Evolutionary conservation across 2,113 vertebrate genomes (phyloP), one percentile per base, ranked within the genome.

Genomic region (Gadus macrocephalus): DNA sequence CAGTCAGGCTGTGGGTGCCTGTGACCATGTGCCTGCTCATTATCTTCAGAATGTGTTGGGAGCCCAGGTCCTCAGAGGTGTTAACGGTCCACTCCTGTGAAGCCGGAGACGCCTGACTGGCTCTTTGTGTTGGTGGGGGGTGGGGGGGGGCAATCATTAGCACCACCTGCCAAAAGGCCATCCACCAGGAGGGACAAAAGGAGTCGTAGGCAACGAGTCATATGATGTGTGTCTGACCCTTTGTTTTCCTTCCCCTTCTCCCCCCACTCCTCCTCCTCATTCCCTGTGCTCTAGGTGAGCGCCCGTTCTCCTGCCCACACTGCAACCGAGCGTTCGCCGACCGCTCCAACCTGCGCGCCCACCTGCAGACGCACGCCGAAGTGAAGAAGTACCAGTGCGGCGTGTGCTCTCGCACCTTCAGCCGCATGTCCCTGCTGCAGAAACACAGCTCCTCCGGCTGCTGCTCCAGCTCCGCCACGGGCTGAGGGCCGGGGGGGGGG

Each of bases 351-450:
- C 94, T 98, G 82, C 91, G 96, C 0, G 96, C 96, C n/a, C 96
- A 98, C 74, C 93, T 98, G 84, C 96, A 98, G 93, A 98, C 96
- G 53, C 96, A 98, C 75, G 96, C 95, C 0, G 95, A 98, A 35
- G 94, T 98, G 77, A 98, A 98, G 92, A 98, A 97, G 89, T 98
- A 98, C 89, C 96, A 97, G 75, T 98, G 96, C 73, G 82, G 90
- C 84, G 90, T 91, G 64, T 98, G 96, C 68, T 93, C 95, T 63
- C 94, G 96, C 81, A 98, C 96, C 92, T 98, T 98, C 92, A 98
- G 96, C 81, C 94, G 96, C 66, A 97, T 98, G 95, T 98, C 96
- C 0, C 87, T 98, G 82, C 94, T 98, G 38, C 96, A 98, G 88
- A 98, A 98, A 78, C 96, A 98, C 53, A 92, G 93, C 70, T 93